phyloP scores from a whole-genome alignment of 2,113 vertebrate genomes.

The Polypterus senegalus region DNA sequence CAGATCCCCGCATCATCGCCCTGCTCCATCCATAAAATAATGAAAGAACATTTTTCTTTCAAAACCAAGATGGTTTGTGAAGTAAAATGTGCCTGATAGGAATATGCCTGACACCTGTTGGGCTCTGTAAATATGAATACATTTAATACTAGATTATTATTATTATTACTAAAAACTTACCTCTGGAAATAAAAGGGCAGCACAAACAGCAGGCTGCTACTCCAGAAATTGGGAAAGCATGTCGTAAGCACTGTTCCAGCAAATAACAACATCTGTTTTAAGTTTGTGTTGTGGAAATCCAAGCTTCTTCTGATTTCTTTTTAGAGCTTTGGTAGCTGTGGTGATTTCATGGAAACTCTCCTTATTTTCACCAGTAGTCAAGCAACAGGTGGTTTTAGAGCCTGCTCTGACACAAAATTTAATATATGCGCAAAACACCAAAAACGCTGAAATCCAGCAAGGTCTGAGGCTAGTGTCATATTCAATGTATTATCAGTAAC shows the following conservation, averaged over 20 bases:
- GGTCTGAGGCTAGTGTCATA: neutral
- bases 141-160: too few relatives aligned
- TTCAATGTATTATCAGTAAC: conserved; percentile 4
- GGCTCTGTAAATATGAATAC: too few relatives aligned
- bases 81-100: too few relatives aligned
- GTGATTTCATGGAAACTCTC: conserved; percentile 9
- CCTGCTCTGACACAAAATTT: conserved; percentile 1
- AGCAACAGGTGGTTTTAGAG: neutral
- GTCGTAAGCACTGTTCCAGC: conserved; percentile 9
- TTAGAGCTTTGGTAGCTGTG: neutral
- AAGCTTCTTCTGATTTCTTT: conserved; percentile 5
- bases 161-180: conserved; percentile 7
- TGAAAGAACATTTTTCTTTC: too few relatives aligned
- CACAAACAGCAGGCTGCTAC: conserved; percentile 1
- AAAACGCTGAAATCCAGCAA: neutral
- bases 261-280: conserved; percentile 1
- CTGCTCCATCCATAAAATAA: too few relatives aligned
- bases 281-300: conserved; percentile 4
- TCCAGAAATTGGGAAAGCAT: conserved; percentile 6
- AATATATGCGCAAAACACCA: neutral
- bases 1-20: too few relatives aligned
- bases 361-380: neutral
- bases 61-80: too few relatives aligned
- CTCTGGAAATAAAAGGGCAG: conserved; percentile 8
- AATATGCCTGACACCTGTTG: too few relatives aligned